Percentiles rank a stretch among this genome's conserved stretches.
phyloP scores from a whole-genome alignment of 2,888 invertebrate species.

The Oxyteleia sp. region DNA sequence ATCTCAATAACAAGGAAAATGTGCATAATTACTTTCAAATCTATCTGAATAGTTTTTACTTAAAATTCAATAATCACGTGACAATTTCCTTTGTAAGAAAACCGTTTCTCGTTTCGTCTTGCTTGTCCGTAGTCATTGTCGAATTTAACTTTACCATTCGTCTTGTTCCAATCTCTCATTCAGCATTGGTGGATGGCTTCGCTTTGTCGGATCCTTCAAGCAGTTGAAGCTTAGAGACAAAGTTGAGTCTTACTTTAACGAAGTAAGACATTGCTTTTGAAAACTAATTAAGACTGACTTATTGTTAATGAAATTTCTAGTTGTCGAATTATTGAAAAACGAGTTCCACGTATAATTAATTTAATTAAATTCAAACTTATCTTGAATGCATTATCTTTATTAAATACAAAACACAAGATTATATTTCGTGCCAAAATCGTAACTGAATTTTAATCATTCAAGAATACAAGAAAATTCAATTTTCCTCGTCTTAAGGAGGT shows the following conservation, averaged over 20 bases:
- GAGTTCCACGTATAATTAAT: conserved; percentile 49
- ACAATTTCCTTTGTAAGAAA: conserved; percentile 67
- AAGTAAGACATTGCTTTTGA: conserved; percentile 73
- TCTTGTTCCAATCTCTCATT: conserved; percentile 71
- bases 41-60: too few relatives aligned
- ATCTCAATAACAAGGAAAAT: too few relatives aligned
- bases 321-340: conserved; percentile 66
- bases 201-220: conserved; percentile 73
- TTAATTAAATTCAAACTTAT: conserved; percentile 41
- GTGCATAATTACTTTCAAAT: too few relatives aligned
- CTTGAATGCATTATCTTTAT: conserved; percentile 1
- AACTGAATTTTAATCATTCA: too few relatives aligned
- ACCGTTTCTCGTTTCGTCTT: conserved; percentile 81
- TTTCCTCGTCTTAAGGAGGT: too few relatives aligned
- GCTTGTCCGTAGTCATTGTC: conserved; percentile 78
- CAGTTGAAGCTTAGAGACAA: conserved; percentile 71
- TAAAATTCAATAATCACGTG: conserved; percentile 34
- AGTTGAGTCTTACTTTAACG: conserved; percentile 73
- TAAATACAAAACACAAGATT: background rate
- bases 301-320: conserved; percentile 69
- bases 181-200: conserved; percentile 66
- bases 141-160: conserved; percentile 77
- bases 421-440: too few relatives aligned
- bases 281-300: conserved; percentile 74
- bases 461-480: too few relatives aligned